Base-by-base conservation (phyloP, 2,797 vertebrate genomes). In the Phrynocephalus vlangalii region DNA sequence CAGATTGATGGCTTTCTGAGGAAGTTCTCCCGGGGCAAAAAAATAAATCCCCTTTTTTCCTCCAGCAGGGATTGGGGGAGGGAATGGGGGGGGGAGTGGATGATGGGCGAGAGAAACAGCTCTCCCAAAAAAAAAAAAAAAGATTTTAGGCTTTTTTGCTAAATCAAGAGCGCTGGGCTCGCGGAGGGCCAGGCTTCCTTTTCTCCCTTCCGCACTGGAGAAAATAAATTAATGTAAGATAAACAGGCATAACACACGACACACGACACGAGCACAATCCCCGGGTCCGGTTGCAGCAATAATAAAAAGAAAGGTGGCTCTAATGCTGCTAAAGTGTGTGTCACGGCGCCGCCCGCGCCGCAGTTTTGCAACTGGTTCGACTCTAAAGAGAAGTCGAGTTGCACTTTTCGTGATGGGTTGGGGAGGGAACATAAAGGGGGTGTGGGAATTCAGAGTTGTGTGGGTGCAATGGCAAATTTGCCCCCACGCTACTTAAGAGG, bases 271-370 rank as follows among this genome's bases (percentile, higher is more conserved):
- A 24, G 38, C 84, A 30, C 84, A 30, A 22, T 50, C 22, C 48
- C 50, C 26, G 60, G 15, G 60, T 63, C 60, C 18, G 20, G 60
- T 44, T 16, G 18, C 63, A 56, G 71, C 66, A n/a, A 63, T 9
- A 24, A 68, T 1, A 75, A n/a, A 67, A 26, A 56, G 82, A 38
- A 56, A 56, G 52, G 52, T 56, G 52, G 52, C 52, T 56, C 52
- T 15, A n/a, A 22, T 6, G 5, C 9, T 1, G 84, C 6, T 44
- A 9, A 44, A 30, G 60, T 38, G 78, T 22, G 85, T 81, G 82
- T 90, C 20, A 28, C 68, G 89, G 80, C 77, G 6, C 85, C 89
- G 89, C 82, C 85, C 78, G 85, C 89, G 1, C 33, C 26, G 33
- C 26, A 70, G 6, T 81, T 60, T 76, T 30, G 15, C 88, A 82